Conservation (phyloP, 2,888 invertebrate genomes). For the Hemicrepidius hirtus region DNA sequence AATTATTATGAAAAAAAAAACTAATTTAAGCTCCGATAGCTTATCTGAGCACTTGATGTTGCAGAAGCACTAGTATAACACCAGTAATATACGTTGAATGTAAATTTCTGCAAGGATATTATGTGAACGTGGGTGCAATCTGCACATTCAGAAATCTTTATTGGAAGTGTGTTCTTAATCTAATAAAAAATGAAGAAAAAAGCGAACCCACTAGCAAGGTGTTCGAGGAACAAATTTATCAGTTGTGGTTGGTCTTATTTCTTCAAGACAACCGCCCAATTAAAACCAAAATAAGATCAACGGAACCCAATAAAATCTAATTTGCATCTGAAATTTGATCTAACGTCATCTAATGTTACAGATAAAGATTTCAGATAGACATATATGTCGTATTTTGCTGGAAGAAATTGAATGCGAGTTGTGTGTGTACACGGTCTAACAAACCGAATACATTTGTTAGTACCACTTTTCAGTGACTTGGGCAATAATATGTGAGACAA, state of each 20-base stretch:
- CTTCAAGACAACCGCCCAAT: slow-evolving; percentile 27
- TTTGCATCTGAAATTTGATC: slow-evolving; percentile 45
- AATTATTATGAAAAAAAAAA: no score
- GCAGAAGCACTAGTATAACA: no score
- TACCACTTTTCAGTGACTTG: slow-evolving; percentile 42
- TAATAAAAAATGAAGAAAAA: neutral
- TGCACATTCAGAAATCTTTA: no score
- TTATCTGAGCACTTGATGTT: no score
- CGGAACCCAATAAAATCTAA: slow-evolving; percentile 24
- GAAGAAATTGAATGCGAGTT: slow-evolving; percentile 31
- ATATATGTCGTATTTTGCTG: slow-evolving; percentile 37
- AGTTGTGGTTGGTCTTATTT: neutral
- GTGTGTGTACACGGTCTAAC: slow-evolving; percentile 35
- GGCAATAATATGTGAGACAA: slow-evolving; percentile 43
- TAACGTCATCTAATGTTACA: slow-evolving; percentile 29
- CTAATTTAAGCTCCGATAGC: no score
- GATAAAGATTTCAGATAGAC: slow-evolving; percentile 41
- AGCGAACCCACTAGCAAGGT: neutral
- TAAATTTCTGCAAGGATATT: no score
- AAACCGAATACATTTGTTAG: slow-evolving; percentile 41
- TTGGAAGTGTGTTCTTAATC: no score
- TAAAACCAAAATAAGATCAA: slow-evolving; percentile 31
- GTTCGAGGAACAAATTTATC: slow-evolving; percentile 6
- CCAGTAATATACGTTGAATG: no score
- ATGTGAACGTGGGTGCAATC: no score